These are phyloP conservation scores for Colostygia pectinataria DNA, from an alignment of 2,888 invertebrate species.

Conservation along the genomic window DNA sequence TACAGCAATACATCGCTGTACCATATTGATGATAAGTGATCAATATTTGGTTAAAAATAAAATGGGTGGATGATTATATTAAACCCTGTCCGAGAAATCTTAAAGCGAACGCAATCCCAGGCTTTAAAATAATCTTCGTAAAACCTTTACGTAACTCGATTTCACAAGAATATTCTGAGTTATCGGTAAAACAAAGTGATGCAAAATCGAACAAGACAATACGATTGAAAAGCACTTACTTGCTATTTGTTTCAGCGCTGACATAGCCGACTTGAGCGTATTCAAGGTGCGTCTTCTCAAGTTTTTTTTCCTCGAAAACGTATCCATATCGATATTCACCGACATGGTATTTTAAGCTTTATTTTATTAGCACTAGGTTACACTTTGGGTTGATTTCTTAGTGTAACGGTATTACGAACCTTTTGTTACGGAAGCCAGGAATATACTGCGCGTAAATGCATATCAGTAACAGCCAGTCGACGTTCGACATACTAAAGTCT, in stretches of 20 bases:
- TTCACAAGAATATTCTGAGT: slow-evolving; percentile 3
- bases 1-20: slow-evolving; percentile 12
- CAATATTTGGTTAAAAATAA: slow-evolving; percentile 11
- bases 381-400: slow-evolving; percentile 30
- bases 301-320: slow-evolving; percentile 73
- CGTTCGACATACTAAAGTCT: slow-evolving; percentile 58
- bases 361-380: slow-evolving; percentile 26
- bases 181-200: slow-evolving; percentile 22
- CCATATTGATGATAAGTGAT: slow-evolving; percentile 5
- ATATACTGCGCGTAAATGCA: slow-evolving; percentile 75
- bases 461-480: slow-evolving; percentile 64
- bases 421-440: slow-evolving; percentile 68
- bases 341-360: slow-evolving; percentile 57
- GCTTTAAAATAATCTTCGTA: slow-evolving; percentile 2
- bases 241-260: slow-evolving; percentile 74
- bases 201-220: slow-evolving; percentile 26
- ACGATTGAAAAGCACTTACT: slow-evolving; percentile 64
- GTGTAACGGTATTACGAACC: slow-evolving; percentile 48
- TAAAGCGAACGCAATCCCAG: background rate
- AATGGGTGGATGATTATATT: slow-evolving; percentile 8
- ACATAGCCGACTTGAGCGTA: slow-evolving; percentile 74
- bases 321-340: slow-evolving; percentile 73
- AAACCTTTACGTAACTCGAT: background rate
- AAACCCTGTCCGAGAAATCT: slow-evolving; percentile 2
- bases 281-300: slow-evolving; percentile 71